Evolutionary conservation across 2,113 vertebrate genomes (phyloP).

Genomic region (Aptenodytes forsteri): DNA sequence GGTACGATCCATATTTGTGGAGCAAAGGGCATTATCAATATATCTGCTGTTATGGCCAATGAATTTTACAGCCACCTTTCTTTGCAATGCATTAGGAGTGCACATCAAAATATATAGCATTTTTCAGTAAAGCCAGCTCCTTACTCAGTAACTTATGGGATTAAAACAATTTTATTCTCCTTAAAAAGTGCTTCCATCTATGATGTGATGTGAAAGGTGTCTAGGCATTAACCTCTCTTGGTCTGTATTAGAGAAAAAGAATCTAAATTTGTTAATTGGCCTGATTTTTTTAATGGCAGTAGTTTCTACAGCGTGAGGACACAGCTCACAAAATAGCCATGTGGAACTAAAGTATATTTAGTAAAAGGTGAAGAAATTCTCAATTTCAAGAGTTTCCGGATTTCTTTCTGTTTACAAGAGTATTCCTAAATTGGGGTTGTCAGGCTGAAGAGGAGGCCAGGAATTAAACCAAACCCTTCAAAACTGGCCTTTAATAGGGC

Average conservation of each 20-base stretch:
- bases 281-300: background rate
- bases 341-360: background rate
- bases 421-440: background rate
- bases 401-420: constrained; percentile 14
- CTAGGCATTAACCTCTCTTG: background rate
- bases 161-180: constrained; percentile 37
- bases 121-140: constrained; percentile 39
- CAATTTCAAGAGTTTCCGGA: background rate
- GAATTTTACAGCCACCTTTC: constrained; percentile 33
- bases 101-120: constrained; percentile 33
- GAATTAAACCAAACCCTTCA: background rate
- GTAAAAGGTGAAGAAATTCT: background rate
- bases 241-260: background rate
- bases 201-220: background rate
- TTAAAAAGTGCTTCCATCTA: constrained; percentile 43
- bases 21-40: constrained; percentile 40
- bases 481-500: background rate
- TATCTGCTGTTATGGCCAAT: constrained; percentile 15
- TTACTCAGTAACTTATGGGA: background rate
- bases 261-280: background rate
- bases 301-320: background rate
- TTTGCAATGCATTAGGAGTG: background rate
- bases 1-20: constrained; percentile 9
- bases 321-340: background rate
- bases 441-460: background rate